Conservation (phyloP, 2,888 invertebrate species). For the Philopedon plagiatum region DNA sequence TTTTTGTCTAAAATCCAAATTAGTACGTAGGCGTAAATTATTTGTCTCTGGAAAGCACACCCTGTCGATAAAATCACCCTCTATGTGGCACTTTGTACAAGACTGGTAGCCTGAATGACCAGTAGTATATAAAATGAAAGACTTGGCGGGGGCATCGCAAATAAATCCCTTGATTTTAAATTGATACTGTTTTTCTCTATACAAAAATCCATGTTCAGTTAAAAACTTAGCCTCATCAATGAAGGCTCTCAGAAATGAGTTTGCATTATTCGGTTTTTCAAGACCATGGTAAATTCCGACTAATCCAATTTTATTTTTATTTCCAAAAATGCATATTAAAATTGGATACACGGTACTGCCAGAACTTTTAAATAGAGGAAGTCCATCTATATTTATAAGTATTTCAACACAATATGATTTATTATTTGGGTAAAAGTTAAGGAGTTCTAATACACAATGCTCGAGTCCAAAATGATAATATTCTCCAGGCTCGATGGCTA, state of each 20-base stretch:
- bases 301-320: constrained; percentile 48
- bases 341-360: constrained; percentile 45
- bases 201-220: constrained; percentile 29
- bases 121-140: constrained; percentile 3
- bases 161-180: constrained; percentile 18
- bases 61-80: constrained; percentile 35
- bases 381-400: constrained; percentile 42
- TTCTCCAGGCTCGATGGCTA: constrained; percentile 19
- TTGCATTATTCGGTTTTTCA: constrained; percentile 50
- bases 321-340: constrained; percentile 43
- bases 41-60: constrained; percentile 49
- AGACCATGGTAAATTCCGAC: constrained; percentile 50
- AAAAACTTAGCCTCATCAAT: constrained; percentile 46
- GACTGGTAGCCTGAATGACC: constrained; percentile 44
- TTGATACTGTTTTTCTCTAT: background rate
- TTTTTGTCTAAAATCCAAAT: constrained; percentile 40
- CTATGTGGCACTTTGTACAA: constrained; percentile 54
- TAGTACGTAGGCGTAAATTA: constrained; percentile 32
- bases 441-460: constrained; percentile 4
- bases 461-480: constrained; percentile 19
- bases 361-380: constrained; percentile 46
- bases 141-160: constrained; percentile 15
- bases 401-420: constrained; percentile 23
- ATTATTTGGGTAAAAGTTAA: background rate
- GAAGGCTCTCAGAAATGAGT: constrained; percentile 44